Evolutionary conservation across 2,888 invertebrate species (phyloP).

Genomic region (Drosophila kokeensis): DNA sequence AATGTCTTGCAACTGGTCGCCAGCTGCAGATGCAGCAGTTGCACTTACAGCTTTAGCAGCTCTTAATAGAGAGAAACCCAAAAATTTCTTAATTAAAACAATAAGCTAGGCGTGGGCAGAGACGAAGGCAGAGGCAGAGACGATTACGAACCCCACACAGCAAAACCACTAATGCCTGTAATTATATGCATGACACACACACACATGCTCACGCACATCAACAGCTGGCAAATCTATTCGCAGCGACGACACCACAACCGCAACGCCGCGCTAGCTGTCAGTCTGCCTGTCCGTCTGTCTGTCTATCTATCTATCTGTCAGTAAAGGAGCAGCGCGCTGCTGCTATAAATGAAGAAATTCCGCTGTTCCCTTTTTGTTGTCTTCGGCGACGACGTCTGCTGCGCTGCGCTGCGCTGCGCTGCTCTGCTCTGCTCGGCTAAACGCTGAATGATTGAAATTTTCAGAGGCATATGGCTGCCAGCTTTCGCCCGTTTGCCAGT

Average conservation of each 20-base stretch:
- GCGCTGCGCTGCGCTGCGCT: constrained; percentile 29
- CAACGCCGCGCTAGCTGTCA: constrained; percentile 50
- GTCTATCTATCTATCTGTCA: constrained; percentile 48
- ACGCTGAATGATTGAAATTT: constrained; percentile 78
- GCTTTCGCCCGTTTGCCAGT: constrained; percentile 30
- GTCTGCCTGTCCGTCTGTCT: constrained; percentile 12
- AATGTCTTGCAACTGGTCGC: constrained; percentile 46
- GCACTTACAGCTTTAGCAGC: constrained; percentile 40
- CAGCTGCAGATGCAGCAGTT: constrained; percentile 21
- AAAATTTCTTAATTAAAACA: constrained; percentile 79
- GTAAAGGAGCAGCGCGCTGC: constrained; percentile 56
- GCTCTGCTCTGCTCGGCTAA: constrained; percentile 33
- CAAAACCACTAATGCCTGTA: constrained; percentile 72
- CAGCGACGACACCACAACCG: constrained; percentile 76
- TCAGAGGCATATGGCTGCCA: constrained; percentile 60
- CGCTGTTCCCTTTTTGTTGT: constrained; percentile 59
- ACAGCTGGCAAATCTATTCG: constrained; percentile 71
- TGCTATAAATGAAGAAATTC: constrained; percentile 79
- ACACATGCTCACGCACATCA: constrained; percentile 21
- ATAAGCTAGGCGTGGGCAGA: constrained; percentile 53
- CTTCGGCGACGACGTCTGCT: constrained; percentile 58
- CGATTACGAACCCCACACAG: not conserved
- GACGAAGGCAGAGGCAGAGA: not conserved
- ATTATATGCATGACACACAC: constrained; percentile 71
- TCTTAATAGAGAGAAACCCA: constrained; percentile 67